Base-by-base conservation (phyloP, 1,140 invertebrate genomes). In the Pseudachorutes palmiensis region DNA sequence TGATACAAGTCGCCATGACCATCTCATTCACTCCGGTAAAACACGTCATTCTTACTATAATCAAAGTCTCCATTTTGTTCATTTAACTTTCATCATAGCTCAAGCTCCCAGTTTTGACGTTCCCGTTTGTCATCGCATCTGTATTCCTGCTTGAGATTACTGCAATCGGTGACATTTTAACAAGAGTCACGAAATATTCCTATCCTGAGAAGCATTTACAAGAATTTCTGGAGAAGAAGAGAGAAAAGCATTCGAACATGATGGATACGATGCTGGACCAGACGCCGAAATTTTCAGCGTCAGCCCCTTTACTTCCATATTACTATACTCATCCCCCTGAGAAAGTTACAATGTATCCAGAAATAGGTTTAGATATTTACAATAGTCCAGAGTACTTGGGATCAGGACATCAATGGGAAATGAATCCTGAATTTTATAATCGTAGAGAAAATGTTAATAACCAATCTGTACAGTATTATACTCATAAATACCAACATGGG, bases 11-110 rank as follows among this genome's bases (percentile, higher is more conserved):
- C 5, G 59, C 29, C 3, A 12, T 61, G 5, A 61, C 9, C 59
- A 9, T 61, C 5, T 30, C 59, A 19, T 61, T 61, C 31, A 30
- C 5, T 26, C 29, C 59, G 12, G 59, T 61, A 61, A 61, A 29
- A 12, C 32, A 36, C 29, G 19, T 9, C 16, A 16, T 26, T 36
- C 31, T 61, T 12, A 30, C 29, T 14, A 58, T 12, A 22, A 58
- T 9, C 5, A 9, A 30, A 61, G 19, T 28, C 9, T 9, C 24
- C 19, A 9, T 30, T 14, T 61, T 61, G 33, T 32, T 61, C 29
- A 61, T 9, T 61, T 30, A 28, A 9, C 5, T 14, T 14, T 32
- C 31, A 12, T 61, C 31, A 28, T 61, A 61, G 59, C 24, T 61
- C 9, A 9, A 36, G 19, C 29, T 61, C 5, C 59, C 59, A 24